A percentile compares a stretch with the other conserved stretches of the same genome.
Evolutionary conservation across 2,113 vertebrate genomes (phyloP).

Genomic region (Phalacrocorax carbo): DNA sequence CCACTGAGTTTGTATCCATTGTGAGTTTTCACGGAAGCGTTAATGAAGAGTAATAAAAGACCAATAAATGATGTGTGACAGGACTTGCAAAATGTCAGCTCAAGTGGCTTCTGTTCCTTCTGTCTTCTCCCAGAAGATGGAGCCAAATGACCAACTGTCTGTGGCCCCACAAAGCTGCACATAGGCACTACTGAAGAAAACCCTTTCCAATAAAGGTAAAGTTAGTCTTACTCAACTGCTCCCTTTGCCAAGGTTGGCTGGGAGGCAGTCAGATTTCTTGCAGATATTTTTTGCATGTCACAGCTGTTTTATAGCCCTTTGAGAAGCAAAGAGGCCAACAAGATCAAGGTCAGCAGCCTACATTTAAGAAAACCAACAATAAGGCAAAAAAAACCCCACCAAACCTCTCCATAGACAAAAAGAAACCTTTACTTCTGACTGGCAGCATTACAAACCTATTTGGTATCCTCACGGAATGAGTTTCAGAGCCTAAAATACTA

Average conservation of each 20-base stretch:
- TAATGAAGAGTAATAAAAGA: slow-evolving; percentile 15
- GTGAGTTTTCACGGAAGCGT: background rate
- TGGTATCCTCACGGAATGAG: background rate
- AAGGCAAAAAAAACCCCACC: accelerated
- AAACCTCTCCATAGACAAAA: background rate
- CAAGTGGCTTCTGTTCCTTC: background rate
- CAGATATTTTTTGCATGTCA: background rate
- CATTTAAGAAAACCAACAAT: background rate
- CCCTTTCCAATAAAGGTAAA: background rate
- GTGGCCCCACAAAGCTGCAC: background rate
- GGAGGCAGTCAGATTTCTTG: background rate
- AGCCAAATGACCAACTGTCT: slow-evolving; percentile 39
- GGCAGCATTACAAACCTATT: background rate
- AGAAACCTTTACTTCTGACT: background rate
- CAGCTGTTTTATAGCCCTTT: background rate
- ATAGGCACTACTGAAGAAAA: background rate
- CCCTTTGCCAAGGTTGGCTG: background rate
- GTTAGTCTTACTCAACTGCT: background rate
- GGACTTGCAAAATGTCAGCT: background rate
- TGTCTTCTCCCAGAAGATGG: slow-evolving; percentile 53
- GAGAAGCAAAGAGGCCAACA: background rate
- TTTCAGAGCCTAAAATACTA: background rate
- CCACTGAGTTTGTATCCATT: background rate
- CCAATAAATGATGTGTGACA: background rate
- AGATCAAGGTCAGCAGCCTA: background rate